Conservation (phyloP, 2,797 vertebrate genomes). For the Artibeus lituratus region DNA sequence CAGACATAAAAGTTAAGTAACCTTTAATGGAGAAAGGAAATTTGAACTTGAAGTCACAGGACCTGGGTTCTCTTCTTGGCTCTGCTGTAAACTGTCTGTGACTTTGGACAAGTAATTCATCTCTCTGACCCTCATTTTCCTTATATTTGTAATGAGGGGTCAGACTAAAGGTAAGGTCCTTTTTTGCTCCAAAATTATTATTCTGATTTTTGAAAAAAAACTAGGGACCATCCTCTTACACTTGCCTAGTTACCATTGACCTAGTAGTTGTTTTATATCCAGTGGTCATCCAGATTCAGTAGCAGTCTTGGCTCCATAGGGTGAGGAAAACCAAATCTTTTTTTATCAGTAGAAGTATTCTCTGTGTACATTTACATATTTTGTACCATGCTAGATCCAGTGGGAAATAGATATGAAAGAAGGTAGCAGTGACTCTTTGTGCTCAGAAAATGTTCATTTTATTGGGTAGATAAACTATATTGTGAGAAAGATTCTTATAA, state of each 20-base stretch:
- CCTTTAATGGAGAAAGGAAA: background rate
- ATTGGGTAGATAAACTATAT: background rate
- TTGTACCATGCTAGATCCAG: background rate
- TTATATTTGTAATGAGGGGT: background rate
- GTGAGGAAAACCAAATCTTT: background rate
- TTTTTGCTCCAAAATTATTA: background rate
- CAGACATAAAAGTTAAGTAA: background rate
- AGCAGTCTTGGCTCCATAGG: background rate
- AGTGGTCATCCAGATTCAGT: background rate
- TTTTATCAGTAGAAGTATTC: slow-evolving; percentile 29
- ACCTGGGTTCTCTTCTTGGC: background rate
- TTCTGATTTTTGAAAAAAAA: background rate
- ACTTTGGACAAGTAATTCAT: background rate
- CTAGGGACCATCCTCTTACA: background rate
- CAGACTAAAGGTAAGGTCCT: background rate
- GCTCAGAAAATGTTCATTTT: slow-evolving; percentile 5
- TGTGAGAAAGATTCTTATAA: background rate
- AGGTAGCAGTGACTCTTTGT: slow-evolving; percentile 3
- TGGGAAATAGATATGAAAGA: slow-evolving; percentile 3
- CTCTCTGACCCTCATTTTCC: background rate
- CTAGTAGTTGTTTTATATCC: background rate
- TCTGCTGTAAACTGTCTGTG: background rate
- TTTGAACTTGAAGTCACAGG: background rate
- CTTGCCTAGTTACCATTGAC: background rate
- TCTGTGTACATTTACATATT: background rate